Evolutionary conservation across 2,797 vertebrate species (phyloP), one percentile per base, ranked within the genome.

Genomic region (Liparis tanakae): DNA sequence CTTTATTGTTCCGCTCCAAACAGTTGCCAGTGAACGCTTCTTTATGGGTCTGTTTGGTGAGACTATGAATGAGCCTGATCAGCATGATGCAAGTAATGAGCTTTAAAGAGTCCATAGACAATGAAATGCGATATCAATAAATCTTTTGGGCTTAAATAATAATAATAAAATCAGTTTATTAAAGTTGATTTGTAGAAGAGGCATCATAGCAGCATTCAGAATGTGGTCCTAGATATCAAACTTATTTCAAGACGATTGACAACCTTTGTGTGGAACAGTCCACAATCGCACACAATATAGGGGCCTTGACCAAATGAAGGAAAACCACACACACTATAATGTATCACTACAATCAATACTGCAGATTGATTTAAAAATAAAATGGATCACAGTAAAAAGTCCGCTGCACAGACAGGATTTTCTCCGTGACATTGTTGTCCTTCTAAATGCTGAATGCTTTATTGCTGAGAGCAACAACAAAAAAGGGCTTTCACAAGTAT

Each of bases 331-430:
- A 30, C 10, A 48, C 15, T 10, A 13, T 10, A 17, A 53, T 14
- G 20, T 17, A 18, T 54, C 13, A 68, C 20, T 22, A 12, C 12
- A 18, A 4, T 57, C 20, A 39, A 43, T 41, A 51, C 59, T 14
- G 20, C 41, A 10, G 8, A 62, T 46, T 17, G 36, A 54, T 53
- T 68, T 36, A 30, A 10, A 53, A 67, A 74, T 74, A 12, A 63
- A 51, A 64, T 36, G 1, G 37, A 46, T 53, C 61, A 22, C 22
- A 69, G n/a, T 17, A 64, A 58, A 25, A 25, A 41, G n/a, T 18
- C 30, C 0, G 5, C 10, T 14, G 6, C 33, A 61, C 25, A 14
- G 43, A 39, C 33, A 53, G 4, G n/a, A 34, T 43, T 56, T 7
- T 37, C 15, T 15, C 34, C 9, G 25, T 64, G 25, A 18, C 56